Conservation (phyloP, 2,113 vertebrate species). For the Myotis davidii region DNA sequence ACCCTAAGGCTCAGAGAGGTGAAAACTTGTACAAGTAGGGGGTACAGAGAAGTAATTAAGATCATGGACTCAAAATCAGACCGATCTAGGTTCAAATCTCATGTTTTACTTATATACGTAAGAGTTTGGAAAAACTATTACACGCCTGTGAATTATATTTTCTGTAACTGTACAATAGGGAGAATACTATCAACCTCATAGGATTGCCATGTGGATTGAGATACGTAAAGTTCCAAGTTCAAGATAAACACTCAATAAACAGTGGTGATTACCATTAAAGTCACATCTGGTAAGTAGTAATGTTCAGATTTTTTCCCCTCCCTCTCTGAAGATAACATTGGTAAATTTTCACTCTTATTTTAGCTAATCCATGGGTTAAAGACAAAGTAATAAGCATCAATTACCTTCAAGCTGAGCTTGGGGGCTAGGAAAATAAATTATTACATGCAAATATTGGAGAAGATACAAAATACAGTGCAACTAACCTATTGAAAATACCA, state of each 20-base stretch:
- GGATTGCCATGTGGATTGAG: neutral
- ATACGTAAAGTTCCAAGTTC: neutral
- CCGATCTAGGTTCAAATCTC: neutral
- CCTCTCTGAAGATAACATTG: neutral
- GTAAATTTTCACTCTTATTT: slow-evolving; percentile 31
- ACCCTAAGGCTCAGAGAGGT: slow-evolving; percentile 17
- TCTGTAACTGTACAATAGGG: neutral
- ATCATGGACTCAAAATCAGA: neutral
- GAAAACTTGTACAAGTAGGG: neutral
- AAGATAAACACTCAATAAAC: neutral
- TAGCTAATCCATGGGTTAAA: slow-evolving; percentile 39
- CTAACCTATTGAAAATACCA: slow-evolving; percentile 46
- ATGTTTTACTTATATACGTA: neutral
- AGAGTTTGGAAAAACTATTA: slow-evolving; percentile 3
- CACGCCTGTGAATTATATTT: neutral
- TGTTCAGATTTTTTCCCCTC: neutral
- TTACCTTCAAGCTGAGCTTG: slow-evolving; percentile 1
- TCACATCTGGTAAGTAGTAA: neutral
- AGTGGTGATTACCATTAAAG: neutral
- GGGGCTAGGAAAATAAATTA: slow-evolving; percentile 16
- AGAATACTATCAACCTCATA: neutral
- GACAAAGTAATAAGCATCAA: neutral
- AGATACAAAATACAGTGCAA: neutral
- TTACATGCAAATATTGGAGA: neutral
- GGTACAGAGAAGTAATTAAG: neutral